Base-by-base conservation (phyloP, 2,888 invertebrate species). In the Drosophila suboccidentalis region DNA sequence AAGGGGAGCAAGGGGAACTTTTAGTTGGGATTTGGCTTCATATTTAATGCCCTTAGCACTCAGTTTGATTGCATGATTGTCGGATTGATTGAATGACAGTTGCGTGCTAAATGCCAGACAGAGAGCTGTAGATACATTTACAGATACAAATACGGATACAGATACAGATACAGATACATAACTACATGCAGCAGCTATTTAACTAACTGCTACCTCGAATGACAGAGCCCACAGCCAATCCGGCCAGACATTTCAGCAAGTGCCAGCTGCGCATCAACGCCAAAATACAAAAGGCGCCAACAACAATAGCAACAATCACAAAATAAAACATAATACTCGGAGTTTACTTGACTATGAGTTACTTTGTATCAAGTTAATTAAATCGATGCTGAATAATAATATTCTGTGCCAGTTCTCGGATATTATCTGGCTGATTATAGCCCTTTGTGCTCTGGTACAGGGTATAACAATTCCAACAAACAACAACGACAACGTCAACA, bases 211-310 rank as follows among this genome's bases (percentile, higher is more conserved):
- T 62, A 57, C 26, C 26, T 26, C 81, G 73, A 85, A 62, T 89
- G 84, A 89, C 84, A 89, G 82, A 74, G 80, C 76, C 76, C 76
- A 41, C 80, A 80, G 80, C 55, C 76, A 68, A 64, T 75, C 72
- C 77, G 72, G 77, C 84, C 84, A 89, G 82, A 85, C 86, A 72
- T 85, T 85, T 85, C 90, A 84, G 84, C 84, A 84, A 84, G 88
- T 84, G 84, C 86, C 90, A 84, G 83, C 73, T 70, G 88, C 82
- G 88, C 84, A 89, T 89, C 84, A 89, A 84, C 84, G 90, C 84
- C 90, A 82, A 84, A 84, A 87, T 73, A 84, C 83, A 87, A 84
- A 81, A 82, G 89, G 51, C 73, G 46, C 43, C 46, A 57, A 44
- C 51, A 78, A 63, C 38, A 55, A 62, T 41, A 53, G 29, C 46